A percentile compares a stretch with the other conserved stretches of the same genome.
Evolutionary conservation across 2,888 invertebrate species (phyloP).

Genomic region (Spodoptera picta): DNA sequence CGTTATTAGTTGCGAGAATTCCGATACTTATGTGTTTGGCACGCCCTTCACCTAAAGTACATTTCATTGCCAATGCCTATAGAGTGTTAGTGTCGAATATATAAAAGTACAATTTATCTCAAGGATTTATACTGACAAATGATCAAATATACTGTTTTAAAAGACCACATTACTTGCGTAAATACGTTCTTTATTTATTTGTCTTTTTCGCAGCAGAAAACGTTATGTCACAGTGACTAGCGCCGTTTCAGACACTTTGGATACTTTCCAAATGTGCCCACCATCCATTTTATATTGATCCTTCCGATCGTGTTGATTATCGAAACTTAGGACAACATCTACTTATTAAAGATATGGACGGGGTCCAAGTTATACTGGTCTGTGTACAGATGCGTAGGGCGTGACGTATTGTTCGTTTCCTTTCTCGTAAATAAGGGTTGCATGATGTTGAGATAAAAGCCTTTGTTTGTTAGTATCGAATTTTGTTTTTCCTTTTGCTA

Average conservation of each 20-base stretch:
- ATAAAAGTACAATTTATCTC: background rate
- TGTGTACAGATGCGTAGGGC: slow-evolving; percentile 53
- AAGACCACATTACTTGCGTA: slow-evolving; percentile 35
- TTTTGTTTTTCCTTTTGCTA: slow-evolving; percentile 32
- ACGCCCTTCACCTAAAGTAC: slow-evolving; percentile 16
- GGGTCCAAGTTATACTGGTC: slow-evolving; percentile 62
- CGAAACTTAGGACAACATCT: slow-evolving; percentile 15
- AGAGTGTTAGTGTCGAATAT: background rate
- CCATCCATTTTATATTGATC: slow-evolving; percentile 60
- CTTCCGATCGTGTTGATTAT: slow-evolving; percentile 57
- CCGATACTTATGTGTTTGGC: too few species aligned
- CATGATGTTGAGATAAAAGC: slow-evolving; percentile 58
- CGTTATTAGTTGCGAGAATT: too few species aligned
- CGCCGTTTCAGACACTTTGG: slow-evolving; percentile 78
- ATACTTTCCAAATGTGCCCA: slow-evolving; percentile 74
- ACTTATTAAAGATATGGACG: slow-evolving; percentile 49
- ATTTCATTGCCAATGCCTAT: background rate
- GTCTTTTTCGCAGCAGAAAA: slow-evolving; percentile 64
- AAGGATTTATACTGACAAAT: slow-evolving; percentile 5
- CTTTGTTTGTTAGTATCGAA: slow-evolving; percentile 49
- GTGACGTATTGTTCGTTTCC: slow-evolving; percentile 74
- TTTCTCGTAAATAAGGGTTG: slow-evolving; percentile 69
- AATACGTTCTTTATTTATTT: slow-evolving; percentile 37
- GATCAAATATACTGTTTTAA: slow-evolving; percentile 18
- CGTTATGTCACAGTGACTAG: slow-evolving; percentile 76